These are phyloP conservation scores for Agonopterix subpropinquella DNA, from an alignment of 2,888 invertebrate species.

Conservation along the genomic window DNA sequence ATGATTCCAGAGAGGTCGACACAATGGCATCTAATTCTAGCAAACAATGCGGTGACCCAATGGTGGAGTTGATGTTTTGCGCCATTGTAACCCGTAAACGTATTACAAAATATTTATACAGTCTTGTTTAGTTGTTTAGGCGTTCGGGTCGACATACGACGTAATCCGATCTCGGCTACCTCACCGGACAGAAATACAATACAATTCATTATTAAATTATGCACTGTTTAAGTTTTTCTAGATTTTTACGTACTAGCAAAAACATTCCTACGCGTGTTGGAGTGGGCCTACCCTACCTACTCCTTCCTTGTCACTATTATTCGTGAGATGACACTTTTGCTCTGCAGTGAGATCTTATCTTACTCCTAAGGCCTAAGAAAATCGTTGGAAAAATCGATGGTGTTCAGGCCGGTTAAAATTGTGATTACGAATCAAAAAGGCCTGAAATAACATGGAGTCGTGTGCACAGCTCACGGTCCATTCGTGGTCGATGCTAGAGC, in stretches of 20 bases:
- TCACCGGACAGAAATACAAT: not conserved
- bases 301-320: too few relatives aligned
- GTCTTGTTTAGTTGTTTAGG: conserved; percentile 27
- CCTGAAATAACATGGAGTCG: conserved; percentile 19
- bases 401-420: too few relatives aligned
- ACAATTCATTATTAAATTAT: too few relatives aligned
- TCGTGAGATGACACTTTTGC: too few relatives aligned
- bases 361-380: too few relatives aligned
- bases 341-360: too few relatives aligned
- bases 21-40: conserved; percentile 17
- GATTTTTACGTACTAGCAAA: too few relatives aligned
- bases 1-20: conserved; percentile 12
- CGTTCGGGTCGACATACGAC: conserved; percentile 13
- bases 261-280: too few relatives aligned
- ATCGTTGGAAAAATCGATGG: too few relatives aligned
- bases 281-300: too few relatives aligned
- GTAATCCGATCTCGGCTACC: conserved; percentile 1
- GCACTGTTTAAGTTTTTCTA: too few relatives aligned
- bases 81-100: conserved; percentile 35
- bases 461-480: conserved; percentile 42
- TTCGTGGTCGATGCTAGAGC: conserved; percentile 35
- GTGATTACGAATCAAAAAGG: too few relatives aligned
- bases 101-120: conserved; percentile 44
- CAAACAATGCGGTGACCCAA: conserved; percentile 45
- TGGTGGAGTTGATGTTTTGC: conserved; percentile 30